Evolutionary conservation across 1,140 invertebrate genomes (phyloP), one percentile per base, ranked within the genome.

Genomic region (Papilio helenus): DNA sequence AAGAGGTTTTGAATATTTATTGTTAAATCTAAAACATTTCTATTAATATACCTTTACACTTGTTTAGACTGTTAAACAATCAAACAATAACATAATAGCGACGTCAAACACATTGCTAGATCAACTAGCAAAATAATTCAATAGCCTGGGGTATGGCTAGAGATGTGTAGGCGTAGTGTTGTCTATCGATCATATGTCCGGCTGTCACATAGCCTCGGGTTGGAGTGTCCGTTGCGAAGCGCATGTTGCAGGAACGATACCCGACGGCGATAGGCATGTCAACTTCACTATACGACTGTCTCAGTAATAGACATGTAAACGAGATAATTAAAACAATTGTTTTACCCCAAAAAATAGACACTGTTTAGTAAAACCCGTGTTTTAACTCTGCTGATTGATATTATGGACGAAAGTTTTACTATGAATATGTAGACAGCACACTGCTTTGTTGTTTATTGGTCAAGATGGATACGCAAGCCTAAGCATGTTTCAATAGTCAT

Each of bases 131-230:
- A 7, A 68, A 68, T 68, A 68, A 68, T 68, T 68, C 61, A 29
- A 68, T 68, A 14, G 23, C 10, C 23, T 29, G 3, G 26, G 7
- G 3, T 72, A 72, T 72, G 34, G 39, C 39, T 42, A 20, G n/a
- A 23, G 29, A 39, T 42, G 20, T 74, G 72, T 49, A 46, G 42
- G 14, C 23, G 20, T 16, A 46, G 42, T 73, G 20, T 9, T 10
- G 72, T 44, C 42, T 74, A 74, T 74, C 72, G 72, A 51, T 74
- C 72, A 74, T 51, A 44, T 18, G 72, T 74, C 72, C 72, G 5
- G 39, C 72, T 74, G 72, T 74, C 39, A 74, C 42, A 49, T 44
- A 44, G n/a, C 72, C 72, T 74, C 44, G 44, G 72, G 72, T 44
- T 74, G 34, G 34, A 39, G 34, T 39, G 72, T 74, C 44, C n/a